phyloP scores from a whole-genome alignment of 1,140 invertebrate genomes.

The Lucilia cuprina region DNA sequence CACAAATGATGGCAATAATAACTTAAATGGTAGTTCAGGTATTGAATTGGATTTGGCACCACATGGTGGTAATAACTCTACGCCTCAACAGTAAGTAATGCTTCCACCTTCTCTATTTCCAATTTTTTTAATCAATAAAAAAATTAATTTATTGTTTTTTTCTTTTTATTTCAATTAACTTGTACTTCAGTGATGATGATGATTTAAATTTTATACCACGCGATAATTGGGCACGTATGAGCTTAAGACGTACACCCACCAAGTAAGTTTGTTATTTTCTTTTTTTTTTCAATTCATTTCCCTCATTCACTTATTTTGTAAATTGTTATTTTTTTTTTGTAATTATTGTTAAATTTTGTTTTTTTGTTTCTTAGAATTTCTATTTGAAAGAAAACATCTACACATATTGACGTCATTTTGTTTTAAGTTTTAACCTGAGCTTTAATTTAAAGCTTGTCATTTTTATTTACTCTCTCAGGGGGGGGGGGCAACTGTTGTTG shows the following conservation, averaged over 20 bases:
- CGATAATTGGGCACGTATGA: conserved; percentile 80
- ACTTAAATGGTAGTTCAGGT: conserved; percentile 51
- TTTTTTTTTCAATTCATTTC: not conserved
- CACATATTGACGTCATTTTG: too few relatives aligned
- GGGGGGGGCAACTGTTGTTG: too few relatives aligned
- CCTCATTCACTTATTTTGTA: not conserved
- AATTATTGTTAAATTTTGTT: not conserved
- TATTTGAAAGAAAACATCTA: too few relatives aligned
- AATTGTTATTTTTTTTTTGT: not conserved
- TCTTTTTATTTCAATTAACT: conserved; percentile 16
- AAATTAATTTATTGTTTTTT: conserved; percentile 46
- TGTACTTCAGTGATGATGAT: conserved; percentile 49
- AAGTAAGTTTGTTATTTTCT: conserved; percentile 65
- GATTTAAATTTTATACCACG: conserved; percentile 68
- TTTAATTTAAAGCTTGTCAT: not conserved
- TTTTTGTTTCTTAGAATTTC: not conserved
- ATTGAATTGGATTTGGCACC: conserved; percentile 60
- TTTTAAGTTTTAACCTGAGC: not conserved
- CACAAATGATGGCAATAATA: conserved; percentile 56
- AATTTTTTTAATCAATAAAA: not conserved
- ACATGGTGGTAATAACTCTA: conserved; percentile 40
- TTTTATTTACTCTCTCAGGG: not conserved
- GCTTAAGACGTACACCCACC: conserved; percentile 74
- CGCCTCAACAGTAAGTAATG: conserved; percentile 51
- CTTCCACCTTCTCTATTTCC: too few relatives aligned